Base-by-base conservation (phyloP, 2,797 vertebrate genomes). In the Phylloscopus collybita region DNA sequence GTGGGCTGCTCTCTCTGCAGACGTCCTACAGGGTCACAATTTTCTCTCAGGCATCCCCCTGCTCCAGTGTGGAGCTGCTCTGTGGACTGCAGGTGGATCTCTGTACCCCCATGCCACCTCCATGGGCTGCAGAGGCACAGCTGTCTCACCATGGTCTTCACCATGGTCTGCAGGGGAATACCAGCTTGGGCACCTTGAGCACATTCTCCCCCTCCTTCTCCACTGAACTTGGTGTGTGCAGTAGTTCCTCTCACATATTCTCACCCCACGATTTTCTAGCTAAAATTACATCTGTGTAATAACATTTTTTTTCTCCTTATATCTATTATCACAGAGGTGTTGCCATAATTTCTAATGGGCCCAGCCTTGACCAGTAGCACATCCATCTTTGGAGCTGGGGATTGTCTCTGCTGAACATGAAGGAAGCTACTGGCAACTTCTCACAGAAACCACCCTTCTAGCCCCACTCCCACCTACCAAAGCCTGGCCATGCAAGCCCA, bases 231-330 rank as follows among this genome's bases (percentile, higher is more conserved):
- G 17, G 11, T 23, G 29, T 47, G 40, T 47, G 11, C 25, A 21
- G 20, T 5, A 14, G 23, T 16, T 78, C 16, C 11, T 47, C 49
- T 70, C 11, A 18, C 25, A 18, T 18, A 16, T 40, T 62, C 13
- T 49, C 11, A 49, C 6, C 6, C 16, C 0, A 0, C 13, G 29
- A 16, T 62, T 49, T 70, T 62, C 20, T 78, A 57, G 56, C 11
- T 10, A 1, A 11, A 61, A 23, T 34, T 40, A 26, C 5, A 15
- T 34, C 16, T 62, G 14, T 0, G 0, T 20, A 25, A n/a, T 30
- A 53, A 36, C 26, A 5, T 3, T 13, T 29, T 40, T 45, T 38
- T 47, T 47, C 22, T 23, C 14, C 40, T 34, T 40, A 40, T 30
- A 34, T 26, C 25, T 54, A 3, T 54, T 47, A 34, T 18, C 21